Conservation (phyloP, 2,797 vertebrate species). For the Darevskia mixta region DNA sequence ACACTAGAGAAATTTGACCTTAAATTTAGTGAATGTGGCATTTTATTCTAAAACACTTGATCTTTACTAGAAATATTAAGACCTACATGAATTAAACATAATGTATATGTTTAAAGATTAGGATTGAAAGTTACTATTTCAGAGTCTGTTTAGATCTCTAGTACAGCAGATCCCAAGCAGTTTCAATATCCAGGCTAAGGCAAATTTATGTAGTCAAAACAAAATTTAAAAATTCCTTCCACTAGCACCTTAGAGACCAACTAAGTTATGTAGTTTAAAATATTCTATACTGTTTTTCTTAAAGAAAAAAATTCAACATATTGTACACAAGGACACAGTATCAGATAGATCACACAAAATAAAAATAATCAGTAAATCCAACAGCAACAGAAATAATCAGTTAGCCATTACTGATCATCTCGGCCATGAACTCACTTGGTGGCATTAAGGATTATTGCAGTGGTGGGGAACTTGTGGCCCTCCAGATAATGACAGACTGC, state of each 20-base stretch:
- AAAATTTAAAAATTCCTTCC: too few species aligned
- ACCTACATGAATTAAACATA: not conserved
- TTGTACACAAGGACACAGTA: not conserved
- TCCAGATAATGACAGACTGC: too few species aligned
- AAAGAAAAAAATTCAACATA: not conserved
- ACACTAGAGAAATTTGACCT: not conserved
- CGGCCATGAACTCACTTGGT: too few species aligned
- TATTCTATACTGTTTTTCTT: not conserved
- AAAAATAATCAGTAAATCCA: not conserved
- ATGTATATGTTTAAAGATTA: not conserved
- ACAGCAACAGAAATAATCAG: not conserved
- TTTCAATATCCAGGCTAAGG: not conserved
- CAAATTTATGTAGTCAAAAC: not conserved
- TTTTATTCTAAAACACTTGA: not conserved
- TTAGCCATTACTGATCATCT: not conserved
- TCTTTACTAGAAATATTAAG: not conserved
- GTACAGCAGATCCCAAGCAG: not conserved
- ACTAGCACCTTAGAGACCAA: too few species aligned
- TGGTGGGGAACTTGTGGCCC: too few species aligned
- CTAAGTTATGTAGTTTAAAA: not conserved
- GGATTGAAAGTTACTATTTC: not conserved
- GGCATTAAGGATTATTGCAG: too few species aligned
- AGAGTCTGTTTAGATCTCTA: not conserved
- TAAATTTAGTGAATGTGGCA: not conserved
- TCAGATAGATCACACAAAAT: not conserved